Conservation (phyloP, 2,888 invertebrate species). For the Euphydryas editha region DNA sequence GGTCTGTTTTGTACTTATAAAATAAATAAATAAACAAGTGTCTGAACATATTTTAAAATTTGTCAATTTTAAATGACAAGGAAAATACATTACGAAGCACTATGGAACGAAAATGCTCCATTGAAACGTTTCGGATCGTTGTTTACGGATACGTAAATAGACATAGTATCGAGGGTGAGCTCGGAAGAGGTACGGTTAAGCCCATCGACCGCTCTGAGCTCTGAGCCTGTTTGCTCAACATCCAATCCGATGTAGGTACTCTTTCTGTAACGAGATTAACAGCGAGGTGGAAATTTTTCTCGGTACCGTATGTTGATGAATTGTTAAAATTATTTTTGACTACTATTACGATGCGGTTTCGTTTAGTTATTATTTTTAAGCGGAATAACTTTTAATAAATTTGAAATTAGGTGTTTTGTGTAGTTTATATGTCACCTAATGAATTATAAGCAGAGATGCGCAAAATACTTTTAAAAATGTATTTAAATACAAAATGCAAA, state of each 20-base stretch:
- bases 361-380: too few species aligned
- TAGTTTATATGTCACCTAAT: too few species aligned
- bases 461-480: too few species aligned
- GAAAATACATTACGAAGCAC: neutral
- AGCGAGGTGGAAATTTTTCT: neutral
- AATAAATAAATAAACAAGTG: too few species aligned
- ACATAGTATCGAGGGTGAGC: slow-evolving; percentile 4
- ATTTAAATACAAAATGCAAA: too few species aligned
- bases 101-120: neutral
- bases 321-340: neutral
- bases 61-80: too few species aligned
- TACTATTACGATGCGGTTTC: neutral
- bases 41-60: too few species aligned
- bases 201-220: slow-evolving; percentile 3
- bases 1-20: too few species aligned
- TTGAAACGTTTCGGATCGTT: neutral
- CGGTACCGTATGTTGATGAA: neutral
- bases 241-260: slow-evolving; percentile 22
- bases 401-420: too few species aligned
- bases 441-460: too few species aligned
- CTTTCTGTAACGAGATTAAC: slow-evolving; percentile 20
- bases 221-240: slow-evolving; percentile 21
- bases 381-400: too few species aligned
- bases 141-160: neutral
- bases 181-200: slow-evolving; percentile 6